Conservation (phyloP, 1,140 invertebrate genomes). For the Lepidurus arcticus region DNA sequence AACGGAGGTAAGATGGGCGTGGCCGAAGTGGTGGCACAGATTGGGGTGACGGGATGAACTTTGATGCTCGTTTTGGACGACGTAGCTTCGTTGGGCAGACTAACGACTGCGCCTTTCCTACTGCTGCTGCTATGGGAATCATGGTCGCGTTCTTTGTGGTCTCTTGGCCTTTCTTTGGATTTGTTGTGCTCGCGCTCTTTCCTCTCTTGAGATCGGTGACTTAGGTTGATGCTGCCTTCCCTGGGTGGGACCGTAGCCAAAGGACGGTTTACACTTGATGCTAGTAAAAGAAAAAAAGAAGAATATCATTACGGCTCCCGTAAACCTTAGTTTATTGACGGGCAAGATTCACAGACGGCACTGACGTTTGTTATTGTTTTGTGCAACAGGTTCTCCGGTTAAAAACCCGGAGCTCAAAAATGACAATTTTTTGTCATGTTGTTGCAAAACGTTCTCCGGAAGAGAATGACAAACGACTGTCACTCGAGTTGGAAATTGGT, state of each 20-base stretch:
- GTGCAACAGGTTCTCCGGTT: too few species aligned
- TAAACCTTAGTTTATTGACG: not conserved
- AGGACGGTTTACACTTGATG: constrained; percentile 1
- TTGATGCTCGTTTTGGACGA: constrained; percentile 23
- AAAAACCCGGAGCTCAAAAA: too few species aligned
- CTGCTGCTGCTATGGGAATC: not conserved
- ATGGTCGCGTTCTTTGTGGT: not conserved
- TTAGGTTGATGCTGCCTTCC: constrained; percentile 7
- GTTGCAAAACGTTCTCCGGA: too few species aligned
- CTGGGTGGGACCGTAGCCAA: constrained; percentile 25
- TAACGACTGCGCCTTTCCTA: not conserved
- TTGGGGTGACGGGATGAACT: constrained; percentile 26
- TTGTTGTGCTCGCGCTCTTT: constrained; percentile 24
- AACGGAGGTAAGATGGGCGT: not conserved
- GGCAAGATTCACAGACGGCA: not conserved
- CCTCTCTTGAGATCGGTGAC: not conserved
- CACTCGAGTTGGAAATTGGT: too few species aligned
- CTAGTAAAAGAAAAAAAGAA: not conserved
- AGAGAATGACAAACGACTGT: too few species aligned
- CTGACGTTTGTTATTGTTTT: not conserved
- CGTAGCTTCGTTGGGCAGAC: constrained; percentile 24
- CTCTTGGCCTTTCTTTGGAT: not conserved
- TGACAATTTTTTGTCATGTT: too few species aligned
- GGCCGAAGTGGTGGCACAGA: not conserved
- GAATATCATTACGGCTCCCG: not conserved